Evolutionary conservation across 1,140 invertebrate genomes (phyloP).

Genomic region (Caenorhabditis latens): DNA sequence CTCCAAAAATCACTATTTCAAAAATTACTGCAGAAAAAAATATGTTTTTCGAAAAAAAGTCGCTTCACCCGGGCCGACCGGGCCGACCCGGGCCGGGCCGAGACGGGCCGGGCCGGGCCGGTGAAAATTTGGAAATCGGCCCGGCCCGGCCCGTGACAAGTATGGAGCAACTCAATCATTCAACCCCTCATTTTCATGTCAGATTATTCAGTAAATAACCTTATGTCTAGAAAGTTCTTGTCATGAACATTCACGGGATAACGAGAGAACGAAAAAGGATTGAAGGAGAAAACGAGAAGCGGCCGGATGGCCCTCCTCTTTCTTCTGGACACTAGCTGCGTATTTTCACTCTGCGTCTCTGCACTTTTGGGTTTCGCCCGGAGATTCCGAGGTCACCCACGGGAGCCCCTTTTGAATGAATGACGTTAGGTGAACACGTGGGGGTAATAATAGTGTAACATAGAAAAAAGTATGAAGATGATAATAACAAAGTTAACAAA

Average conservation of each 20-base stretch:
- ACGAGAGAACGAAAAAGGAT: not conserved
- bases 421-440: not conserved
- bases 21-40: too few species aligned
- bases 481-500: not conserved
- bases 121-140: too few species aligned
- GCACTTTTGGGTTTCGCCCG: not conserved
- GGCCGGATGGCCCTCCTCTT: not conserved
- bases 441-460: not conserved
- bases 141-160: too few species aligned
- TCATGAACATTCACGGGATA: not conserved
- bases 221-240: not conserved
- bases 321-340: not conserved
- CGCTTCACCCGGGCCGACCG: too few species aligned
- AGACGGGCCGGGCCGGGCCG: too few species aligned
- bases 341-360: not conserved
- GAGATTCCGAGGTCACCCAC: slow-evolving; percentile 3
- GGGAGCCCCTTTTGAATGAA: not conserved
- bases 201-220: not conserved
- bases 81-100: too few species aligned
- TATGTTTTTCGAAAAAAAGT: too few species aligned
- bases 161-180: too few species aligned
- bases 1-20: too few species aligned
- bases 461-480: not conserved
- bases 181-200: not conserved
- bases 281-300: slow-evolving; percentile 8